Conservation (phyloP, 2,888 invertebrate species). For the Pristionchus mayeri region DNA sequence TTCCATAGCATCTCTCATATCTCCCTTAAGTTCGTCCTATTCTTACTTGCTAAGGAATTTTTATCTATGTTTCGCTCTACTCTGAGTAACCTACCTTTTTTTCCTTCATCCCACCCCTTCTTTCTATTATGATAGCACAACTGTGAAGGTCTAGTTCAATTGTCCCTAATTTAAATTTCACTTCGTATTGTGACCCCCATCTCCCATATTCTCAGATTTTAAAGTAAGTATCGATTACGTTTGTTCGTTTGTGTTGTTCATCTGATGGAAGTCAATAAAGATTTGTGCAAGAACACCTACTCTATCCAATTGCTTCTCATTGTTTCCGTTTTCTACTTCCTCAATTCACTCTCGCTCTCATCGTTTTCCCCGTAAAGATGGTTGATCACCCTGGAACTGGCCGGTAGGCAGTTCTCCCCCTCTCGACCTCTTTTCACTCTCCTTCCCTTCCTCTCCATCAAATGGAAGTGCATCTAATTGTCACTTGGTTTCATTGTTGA, state of each 20-base stretch:
- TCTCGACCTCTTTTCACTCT: constrained; percentile 48
- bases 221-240: not conserved
- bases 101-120: not conserved
- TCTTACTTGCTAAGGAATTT: constrained; percentile 38
- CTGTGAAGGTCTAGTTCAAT: not conserved
- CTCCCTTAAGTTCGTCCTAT: not conserved
- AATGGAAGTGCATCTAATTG: not conserved
- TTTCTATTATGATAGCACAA: not conserved
- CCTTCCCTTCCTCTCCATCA: not conserved
- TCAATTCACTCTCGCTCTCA: not conserved
- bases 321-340: not conserved
- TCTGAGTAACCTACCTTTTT: not conserved
- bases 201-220: not conserved
- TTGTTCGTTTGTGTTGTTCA: constrained; percentile 39
- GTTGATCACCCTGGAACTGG: not conserved
- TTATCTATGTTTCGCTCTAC: not conserved
- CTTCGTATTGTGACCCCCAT: not conserved
- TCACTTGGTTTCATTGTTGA: not conserved
- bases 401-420: constrained; percentile 38
- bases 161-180: not conserved
- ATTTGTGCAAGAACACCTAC: not conserved
- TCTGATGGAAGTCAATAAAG: constrained; percentile 28
- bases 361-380: not conserved
- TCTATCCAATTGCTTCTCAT: not conserved
- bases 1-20: constrained; percentile 8